Evolutionary conservation across 2,888 invertebrate genomes (phyloP).

Genomic region (Oegoconia quadripuncta): DNA sequence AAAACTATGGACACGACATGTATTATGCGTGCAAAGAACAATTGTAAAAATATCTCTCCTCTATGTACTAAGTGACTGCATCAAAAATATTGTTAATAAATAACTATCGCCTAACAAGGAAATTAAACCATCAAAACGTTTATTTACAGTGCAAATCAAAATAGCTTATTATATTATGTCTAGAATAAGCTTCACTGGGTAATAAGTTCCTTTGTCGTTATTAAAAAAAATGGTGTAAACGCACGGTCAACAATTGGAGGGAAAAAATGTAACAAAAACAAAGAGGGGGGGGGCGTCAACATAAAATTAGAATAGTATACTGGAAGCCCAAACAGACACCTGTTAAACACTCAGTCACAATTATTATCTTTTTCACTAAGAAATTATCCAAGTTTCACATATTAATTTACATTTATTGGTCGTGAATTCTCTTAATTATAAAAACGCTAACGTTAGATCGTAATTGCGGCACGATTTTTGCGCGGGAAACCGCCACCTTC

Average conservation of each 20-base stretch:
- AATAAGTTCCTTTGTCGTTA: slow-evolving; percentile 11
- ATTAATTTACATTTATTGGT: slow-evolving; percentile 77
- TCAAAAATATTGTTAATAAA: slow-evolving; percentile 52
- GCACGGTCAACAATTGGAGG: slow-evolving; percentile 15
- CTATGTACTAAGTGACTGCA: slow-evolving; percentile 32
- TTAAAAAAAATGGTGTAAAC: slow-evolving; percentile 7
- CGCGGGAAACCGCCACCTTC: slow-evolving; percentile 40
- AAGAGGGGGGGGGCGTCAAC: slow-evolving; percentile 56
- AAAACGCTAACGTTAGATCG: slow-evolving; percentile 59
- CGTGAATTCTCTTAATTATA: slow-evolving; percentile 67
- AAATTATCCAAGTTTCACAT: slow-evolving; percentile 65
- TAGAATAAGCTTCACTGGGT: slow-evolving; percentile 58
- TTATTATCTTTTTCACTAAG: slow-evolving; percentile 72
- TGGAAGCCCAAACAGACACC: slow-evolving; percentile 77
- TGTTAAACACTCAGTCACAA: slow-evolving; percentile 71
- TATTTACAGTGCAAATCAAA: slow-evolving; percentile 63
- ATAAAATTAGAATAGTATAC: slow-evolving; percentile 58
- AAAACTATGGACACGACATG: slow-evolving; percentile 26
- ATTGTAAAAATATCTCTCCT: slow-evolving; percentile 1
- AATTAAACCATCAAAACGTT: slow-evolving; percentile 39
- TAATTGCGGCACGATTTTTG: slow-evolving; percentile 46
- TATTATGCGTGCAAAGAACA: slow-evolving; percentile 3
- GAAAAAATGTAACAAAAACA: slow-evolving; percentile 19
- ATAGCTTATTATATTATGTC: slow-evolving; percentile 31
- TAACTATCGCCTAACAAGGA: slow-evolving; percentile 57